These are phyloP conservation scores for Marisa cornuarietis DNA, from an alignment of 1,140 invertebrate genomes.

Conservation along the genomic window DNA sequence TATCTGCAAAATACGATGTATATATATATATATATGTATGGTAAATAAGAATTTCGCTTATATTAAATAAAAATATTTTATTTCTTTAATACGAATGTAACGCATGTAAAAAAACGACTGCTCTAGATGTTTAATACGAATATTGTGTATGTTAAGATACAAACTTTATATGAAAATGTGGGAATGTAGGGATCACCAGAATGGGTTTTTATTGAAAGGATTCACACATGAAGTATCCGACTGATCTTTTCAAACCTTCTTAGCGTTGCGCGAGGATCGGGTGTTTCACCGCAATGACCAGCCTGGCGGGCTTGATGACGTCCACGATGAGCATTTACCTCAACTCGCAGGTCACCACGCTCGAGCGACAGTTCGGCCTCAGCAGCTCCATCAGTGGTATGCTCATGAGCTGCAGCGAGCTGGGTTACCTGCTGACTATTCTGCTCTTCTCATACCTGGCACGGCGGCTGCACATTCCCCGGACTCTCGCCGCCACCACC, in stretches of 20 bases:
- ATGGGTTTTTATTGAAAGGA: slow-evolving; percentile 1
- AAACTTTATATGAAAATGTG: too few species aligned
- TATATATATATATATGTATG: too few species aligned
- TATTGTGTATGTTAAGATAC: too few species aligned
- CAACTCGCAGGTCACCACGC: slow-evolving; percentile 46
- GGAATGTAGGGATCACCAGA: background rate
- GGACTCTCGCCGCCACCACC: slow-evolving; percentile 47
- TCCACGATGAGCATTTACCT: slow-evolving; percentile 43
- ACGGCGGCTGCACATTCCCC: slow-evolving; percentile 48
- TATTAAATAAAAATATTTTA: too few species aligned
- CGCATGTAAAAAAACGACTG: too few species aligned
- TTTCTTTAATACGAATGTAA: too few species aligned
- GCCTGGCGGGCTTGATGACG: slow-evolving; percentile 41
- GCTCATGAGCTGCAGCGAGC: slow-evolving; percentile 56
- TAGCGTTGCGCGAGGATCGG: slow-evolving; percentile 40
- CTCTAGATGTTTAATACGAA: too few species aligned
- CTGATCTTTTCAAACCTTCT: background rate
- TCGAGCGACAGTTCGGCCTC: slow-evolving; percentile 57
- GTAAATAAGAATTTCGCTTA: too few species aligned
- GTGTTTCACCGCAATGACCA: slow-evolving; percentile 40
- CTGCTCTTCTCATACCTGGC: slow-evolving; percentile 50
- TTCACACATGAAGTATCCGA: background rate
- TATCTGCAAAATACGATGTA: too few species aligned
- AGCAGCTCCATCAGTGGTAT: slow-evolving; percentile 51
- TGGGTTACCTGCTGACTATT: slow-evolving; percentile 50